These are phyloP conservation scores for Fulmarus glacialis DNA, from an alignment of 2,113 vertebrate genomes.

Conservation along the genomic window DNA sequence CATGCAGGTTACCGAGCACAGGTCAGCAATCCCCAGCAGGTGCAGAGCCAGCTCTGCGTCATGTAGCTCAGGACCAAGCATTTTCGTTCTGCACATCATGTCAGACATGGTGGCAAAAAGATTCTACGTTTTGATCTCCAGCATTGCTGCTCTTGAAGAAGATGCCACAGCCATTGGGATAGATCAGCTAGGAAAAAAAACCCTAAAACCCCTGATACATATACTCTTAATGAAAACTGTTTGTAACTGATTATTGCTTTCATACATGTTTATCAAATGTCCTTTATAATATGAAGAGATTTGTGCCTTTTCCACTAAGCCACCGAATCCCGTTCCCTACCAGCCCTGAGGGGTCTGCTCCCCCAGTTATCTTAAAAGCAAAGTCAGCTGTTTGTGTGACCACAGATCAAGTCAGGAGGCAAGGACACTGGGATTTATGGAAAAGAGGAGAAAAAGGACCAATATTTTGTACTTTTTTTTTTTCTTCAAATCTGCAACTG, in stretches of 20 bases:
- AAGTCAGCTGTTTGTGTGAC: background rate
- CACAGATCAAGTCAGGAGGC: background rate
- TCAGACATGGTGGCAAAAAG: background rate
- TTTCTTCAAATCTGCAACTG: background rate
- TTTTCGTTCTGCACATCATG: background rate
- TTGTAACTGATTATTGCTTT: background rate
- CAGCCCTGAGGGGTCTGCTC: background rate
- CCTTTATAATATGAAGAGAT: background rate
- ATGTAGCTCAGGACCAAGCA: background rate
- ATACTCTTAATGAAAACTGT: background rate
- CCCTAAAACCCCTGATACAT: rapidly evolving
- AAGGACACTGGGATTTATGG: background rate
- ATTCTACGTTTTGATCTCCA: too few species aligned
- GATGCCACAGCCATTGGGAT: background rate
- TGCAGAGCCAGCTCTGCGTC: background rate
- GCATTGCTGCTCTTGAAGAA: background rate
- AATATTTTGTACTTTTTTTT: background rate
- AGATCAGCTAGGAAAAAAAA: background rate
- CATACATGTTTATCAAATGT: background rate
- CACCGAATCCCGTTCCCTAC: background rate
- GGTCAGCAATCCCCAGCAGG: background rate
- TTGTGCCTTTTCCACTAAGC: background rate
- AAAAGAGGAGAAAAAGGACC: background rate
- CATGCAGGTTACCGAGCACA: rapidly evolving
- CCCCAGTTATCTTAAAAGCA: background rate